Evolutionary conservation across 2,888 invertebrate genomes (phyloP).

Genomic region (Cancer borealis): DNA sequence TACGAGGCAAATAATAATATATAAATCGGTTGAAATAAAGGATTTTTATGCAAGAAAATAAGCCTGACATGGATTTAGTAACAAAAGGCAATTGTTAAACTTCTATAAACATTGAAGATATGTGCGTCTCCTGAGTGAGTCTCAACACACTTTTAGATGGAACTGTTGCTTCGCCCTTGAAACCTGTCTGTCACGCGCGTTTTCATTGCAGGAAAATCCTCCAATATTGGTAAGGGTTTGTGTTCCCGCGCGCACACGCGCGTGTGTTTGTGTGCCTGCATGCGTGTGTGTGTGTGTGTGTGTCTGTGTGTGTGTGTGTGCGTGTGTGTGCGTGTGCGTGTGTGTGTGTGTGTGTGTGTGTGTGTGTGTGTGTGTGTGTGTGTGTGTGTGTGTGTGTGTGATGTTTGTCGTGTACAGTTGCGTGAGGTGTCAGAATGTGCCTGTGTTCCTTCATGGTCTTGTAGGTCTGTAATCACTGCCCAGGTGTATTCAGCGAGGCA

Average conservation of each 20-base stretch:
- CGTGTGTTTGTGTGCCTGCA: neutral
- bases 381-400: neutral
- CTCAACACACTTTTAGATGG: neutral
- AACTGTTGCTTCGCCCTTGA: constrained; percentile 9
- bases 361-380: constrained; percentile 32
- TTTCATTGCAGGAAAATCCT: neutral
- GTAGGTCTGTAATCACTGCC: neutral
- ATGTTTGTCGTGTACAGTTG: neutral
- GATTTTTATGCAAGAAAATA: neutral
- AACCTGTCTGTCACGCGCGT: neutral
- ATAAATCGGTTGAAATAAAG: neutral
- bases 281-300: neutral
- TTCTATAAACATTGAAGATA: neutral
- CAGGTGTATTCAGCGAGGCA: neutral
- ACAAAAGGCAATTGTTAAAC: neutral
- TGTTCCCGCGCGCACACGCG: no score
- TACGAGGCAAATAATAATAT: neutral
- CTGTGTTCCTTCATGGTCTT: neutral
- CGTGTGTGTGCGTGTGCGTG: neutral
- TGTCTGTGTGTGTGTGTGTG: constrained; percentile 14
- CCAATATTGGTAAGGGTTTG: neutral
- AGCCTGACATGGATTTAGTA: neutral
- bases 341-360: constrained; percentile 25
- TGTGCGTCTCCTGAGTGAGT: neutral
- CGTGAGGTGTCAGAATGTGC: neutral